Conservation (phyloP, 2,888 invertebrate species). For the Dolichopus griseipennis region DNA sequence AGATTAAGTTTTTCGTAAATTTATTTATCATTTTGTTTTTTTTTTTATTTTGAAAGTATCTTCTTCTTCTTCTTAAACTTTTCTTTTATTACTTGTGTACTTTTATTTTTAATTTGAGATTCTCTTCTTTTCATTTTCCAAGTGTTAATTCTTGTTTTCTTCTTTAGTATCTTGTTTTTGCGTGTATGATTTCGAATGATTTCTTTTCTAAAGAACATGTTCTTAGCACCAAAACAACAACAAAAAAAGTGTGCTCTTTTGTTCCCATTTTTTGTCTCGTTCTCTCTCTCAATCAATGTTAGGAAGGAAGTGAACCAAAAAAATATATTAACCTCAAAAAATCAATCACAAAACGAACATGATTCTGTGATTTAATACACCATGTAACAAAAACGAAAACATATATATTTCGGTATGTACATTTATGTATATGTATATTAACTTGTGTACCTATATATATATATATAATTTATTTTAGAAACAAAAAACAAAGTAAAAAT, state of each 20-base stretch:
- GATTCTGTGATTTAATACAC: background rate
- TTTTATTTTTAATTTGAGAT: background rate
- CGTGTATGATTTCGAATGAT: background rate
- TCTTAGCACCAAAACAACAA: background rate
- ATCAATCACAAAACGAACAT: background rate
- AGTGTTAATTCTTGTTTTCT: background rate
- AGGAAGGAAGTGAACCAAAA: background rate
- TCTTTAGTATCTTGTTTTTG: background rate
- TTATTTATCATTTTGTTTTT: no score
- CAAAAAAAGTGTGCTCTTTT: background rate
- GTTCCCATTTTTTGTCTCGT: background rate
- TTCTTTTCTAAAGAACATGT: background rate
- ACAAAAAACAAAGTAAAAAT: background rate
- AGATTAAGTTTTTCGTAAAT: background rate
- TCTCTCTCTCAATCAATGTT: background rate
- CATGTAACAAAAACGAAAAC: background rate
- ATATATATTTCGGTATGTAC: background rate
- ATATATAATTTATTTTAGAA: background rate
- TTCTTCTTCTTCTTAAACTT: background rate
- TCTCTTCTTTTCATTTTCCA: no score
- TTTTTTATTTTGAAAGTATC: background rate
- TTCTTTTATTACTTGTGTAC: background rate
- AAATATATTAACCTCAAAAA: slow-evolving; percentile 4
- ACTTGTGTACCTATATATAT: background rate
- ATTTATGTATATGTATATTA: background rate